Base-by-base conservation (phyloP, 2,888 invertebrate species). In the Dicyrtoma fusca region DNA sequence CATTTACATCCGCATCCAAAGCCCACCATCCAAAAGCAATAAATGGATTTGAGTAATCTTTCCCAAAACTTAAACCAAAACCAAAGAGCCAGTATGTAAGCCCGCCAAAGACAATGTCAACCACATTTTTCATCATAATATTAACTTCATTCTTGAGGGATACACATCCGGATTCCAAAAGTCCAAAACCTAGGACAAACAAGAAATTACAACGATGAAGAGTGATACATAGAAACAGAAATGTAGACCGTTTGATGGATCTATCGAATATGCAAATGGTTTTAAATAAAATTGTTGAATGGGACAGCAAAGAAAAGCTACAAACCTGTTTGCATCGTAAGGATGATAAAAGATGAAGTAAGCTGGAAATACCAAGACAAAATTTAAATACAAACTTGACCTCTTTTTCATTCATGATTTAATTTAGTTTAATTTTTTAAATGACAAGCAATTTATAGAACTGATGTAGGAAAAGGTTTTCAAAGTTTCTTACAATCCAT, bases 91-190 rank as follows among this genome's bases (percentile, higher is more conserved):
- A 97, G 84, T 96, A 97, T 0, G 95, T 94, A 14, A 94, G 83
- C 74, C 94, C 96, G 1, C 96, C 96, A 21, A 97, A 87, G 0
- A 94, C 92, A 65, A 97, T 94, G 81, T 97, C 96, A 0, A 94
- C 92, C 0, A 95, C 89, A 82, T 96, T 96, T 84, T 97, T 97
- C 91, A 97, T 94, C 96, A 97, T 96, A 73, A 97, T 95, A 83
- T 96, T 96, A 0, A 95, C 94, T 86, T 96, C 95, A 82, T 96
- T 96, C 84, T 95, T 94, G 68, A 93, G 88, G 0, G 94, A 94
- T 0, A 96, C 95, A 81, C 92, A 93, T 1, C 96, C 96, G 0
- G 95, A 94, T 83, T 96, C 96, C 79, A 96, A 84, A 89, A 97
- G 91, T 0, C 95, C 95, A 82, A 96, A 97, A 23, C 96, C 95